Conservation (phyloP, 1,140 invertebrate species). For the Vollenhovia emeryi region DNA sequence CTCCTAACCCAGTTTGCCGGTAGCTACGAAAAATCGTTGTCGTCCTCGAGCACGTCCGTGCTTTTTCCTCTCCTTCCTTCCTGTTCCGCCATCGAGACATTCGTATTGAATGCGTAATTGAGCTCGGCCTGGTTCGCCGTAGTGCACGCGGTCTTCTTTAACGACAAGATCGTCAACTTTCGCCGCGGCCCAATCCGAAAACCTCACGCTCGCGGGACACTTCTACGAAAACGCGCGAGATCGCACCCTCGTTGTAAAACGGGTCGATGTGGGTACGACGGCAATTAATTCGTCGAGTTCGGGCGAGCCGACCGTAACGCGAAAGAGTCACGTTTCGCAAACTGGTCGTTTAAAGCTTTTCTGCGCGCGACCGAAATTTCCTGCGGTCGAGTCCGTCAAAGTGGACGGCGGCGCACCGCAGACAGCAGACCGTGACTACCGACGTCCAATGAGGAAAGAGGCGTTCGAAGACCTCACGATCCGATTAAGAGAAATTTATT, state of each 20-base stretch:
- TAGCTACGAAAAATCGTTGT: constrained; percentile 67
- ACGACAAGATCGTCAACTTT: constrained; percentile 60
- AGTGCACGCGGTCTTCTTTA: background rate
- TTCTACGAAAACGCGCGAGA: background rate
- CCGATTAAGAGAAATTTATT: constrained; percentile 34
- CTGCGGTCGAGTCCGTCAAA: background rate
- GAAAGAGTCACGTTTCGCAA: background rate
- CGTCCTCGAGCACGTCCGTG: constrained; percentile 3
- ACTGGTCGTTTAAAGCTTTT: background rate
- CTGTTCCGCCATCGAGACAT: background rate
- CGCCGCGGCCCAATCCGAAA: constrained; percentile 32
- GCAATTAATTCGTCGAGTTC: background rate
- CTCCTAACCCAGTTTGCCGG: constrained; percentile 68
- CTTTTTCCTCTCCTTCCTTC: constrained; percentile 53
- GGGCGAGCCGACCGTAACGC: background rate
- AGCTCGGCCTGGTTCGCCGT: background rate
- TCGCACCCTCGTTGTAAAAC: background rate
- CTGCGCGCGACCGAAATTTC: background rate
- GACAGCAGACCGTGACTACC: background rate
- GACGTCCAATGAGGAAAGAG: background rate
- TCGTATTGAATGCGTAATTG: constrained; percentile 53
- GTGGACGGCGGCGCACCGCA: background rate
- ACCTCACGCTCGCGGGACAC: background rate
- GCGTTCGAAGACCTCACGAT: background rate
- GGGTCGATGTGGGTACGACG: background rate